A percentile compares a stretch with the other conserved stretches of the same genome.
These are phyloP conservation scores for Elysia crispata DNA, from an alignment of 2,888 invertebrate species.

Conservation along the genomic window DNA sequence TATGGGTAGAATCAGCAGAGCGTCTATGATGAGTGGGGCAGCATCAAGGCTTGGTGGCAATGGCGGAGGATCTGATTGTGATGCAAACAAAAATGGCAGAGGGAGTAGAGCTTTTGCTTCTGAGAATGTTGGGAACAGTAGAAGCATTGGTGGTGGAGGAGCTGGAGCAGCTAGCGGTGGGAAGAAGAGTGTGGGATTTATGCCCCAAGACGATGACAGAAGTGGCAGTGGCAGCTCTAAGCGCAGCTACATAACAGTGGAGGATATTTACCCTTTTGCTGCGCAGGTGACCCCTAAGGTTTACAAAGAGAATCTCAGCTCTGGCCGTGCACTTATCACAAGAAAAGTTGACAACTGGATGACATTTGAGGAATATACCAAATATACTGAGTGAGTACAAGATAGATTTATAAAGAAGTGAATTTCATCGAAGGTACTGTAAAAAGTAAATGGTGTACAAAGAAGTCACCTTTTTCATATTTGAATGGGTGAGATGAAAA, in stretches of 20 bases:
- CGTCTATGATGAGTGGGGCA: background rate
- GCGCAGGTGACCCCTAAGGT: constrained; percentile 57
- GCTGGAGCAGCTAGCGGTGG: background rate
- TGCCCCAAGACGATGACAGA: background rate
- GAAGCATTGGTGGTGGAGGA: background rate
- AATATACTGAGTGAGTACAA: constrained; percentile 64
- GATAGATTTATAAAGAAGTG: too few relatives aligned
- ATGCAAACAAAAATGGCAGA: background rate
- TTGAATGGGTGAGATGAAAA: too few relatives aligned
- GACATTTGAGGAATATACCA: constrained; percentile 75
- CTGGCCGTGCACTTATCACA: constrained; percentile 70
- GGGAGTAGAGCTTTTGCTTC: background rate
- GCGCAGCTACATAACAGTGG: constrained; percentile 21
- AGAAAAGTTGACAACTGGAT: constrained; percentile 74
- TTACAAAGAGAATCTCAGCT: constrained; percentile 68
- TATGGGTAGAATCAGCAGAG: background rate
- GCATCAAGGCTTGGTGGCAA: background rate
- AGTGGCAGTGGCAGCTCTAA: background rate
- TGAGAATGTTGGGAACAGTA: background rate
- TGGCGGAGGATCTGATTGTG: background rate
- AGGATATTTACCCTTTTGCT: constrained; percentile 60
- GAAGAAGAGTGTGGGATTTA: background rate
- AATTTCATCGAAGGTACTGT: too few relatives aligned
- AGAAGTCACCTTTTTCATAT: too few relatives aligned
- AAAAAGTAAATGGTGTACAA: too few relatives aligned